These are phyloP conservation scores for Thecocarcelia acutangulata DNA, from an alignment of 2,888 invertebrate species.

Conservation along the genomic window DNA sequence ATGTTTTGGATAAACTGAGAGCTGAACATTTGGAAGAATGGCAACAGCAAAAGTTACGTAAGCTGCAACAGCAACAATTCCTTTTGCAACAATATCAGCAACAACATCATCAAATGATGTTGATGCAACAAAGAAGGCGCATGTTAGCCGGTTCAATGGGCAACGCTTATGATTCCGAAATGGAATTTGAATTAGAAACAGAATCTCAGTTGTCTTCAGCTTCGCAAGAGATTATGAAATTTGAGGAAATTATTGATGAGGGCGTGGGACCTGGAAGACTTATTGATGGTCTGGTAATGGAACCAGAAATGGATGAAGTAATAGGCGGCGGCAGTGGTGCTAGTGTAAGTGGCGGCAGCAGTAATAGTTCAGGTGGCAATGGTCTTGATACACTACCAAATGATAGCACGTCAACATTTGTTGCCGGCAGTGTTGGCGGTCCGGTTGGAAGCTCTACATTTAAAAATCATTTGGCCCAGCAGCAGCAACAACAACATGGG, in stretches of 20 bases:
- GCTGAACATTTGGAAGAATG: constrained; percentile 75
- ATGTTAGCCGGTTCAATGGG: constrained; percentile 57
- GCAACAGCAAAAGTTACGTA: constrained; percentile 73
- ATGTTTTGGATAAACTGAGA: constrained; percentile 75
- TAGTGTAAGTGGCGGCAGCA: constrained; percentile 71
- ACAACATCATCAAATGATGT: constrained; percentile 66
- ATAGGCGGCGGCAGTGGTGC: constrained; percentile 73
- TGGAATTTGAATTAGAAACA: constrained; percentile 76
- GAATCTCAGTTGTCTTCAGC: constrained; percentile 77
- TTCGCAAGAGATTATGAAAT: constrained; percentile 78
- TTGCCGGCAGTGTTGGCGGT: constrained; percentile 32
- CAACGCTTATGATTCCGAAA: constrained; percentile 75
- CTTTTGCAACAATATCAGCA: constrained; percentile 70
- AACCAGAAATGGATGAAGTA: constrained; percentile 75
- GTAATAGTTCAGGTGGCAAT: constrained; percentile 70
- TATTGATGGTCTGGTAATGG: constrained; percentile 78
- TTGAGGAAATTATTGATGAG: constrained; percentile 78
- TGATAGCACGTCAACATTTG: constrained; percentile 65
- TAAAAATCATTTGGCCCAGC: constrained; percentile 69
- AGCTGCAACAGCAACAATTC: constrained; percentile 44
- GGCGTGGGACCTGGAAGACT: constrained; percentile 77
- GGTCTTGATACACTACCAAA: constrained; percentile 69
- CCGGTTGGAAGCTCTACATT: constrained; percentile 49
- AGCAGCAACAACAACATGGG: constrained; percentile 65
- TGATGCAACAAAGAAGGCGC: constrained; percentile 68